Evolutionary conservation across 2,888 invertebrate species (phyloP).

Genomic region (Chironomus tentans): DNA sequence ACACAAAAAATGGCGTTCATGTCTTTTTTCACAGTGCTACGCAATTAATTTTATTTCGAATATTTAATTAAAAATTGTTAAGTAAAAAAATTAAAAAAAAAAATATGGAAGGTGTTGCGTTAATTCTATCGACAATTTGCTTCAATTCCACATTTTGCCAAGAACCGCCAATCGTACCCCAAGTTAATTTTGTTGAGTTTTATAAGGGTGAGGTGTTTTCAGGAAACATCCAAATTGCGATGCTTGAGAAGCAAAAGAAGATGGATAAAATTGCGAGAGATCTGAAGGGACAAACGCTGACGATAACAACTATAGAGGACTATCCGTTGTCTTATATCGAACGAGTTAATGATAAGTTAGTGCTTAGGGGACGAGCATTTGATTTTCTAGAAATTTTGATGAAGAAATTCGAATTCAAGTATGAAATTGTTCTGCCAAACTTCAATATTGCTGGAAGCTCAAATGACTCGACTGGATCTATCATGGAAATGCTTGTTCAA

Average conservation of each 20-base stretch:
- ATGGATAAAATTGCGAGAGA: constrained; percentile 7
- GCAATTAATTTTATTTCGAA: background rate
- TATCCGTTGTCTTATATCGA: constrained; percentile 7
- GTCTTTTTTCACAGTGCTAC: background rate
- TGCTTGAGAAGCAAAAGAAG: background rate
- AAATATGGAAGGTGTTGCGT: constrained; percentile 28
- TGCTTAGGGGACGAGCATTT: constrained; percentile 58
- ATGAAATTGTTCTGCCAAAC: constrained; percentile 55
- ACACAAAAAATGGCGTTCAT: no score
- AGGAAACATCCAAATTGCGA: background rate
- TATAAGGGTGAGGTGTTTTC: background rate
- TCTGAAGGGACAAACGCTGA: constrained; percentile 12
- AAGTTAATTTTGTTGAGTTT: constrained; percentile 5
- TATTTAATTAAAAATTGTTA: background rate
- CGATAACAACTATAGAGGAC: constrained; percentile 4
- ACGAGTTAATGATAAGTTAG: constrained; percentile 45
- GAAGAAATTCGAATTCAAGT: constrained; percentile 63
- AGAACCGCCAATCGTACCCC: background rate
- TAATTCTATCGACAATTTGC: constrained; percentile 29
- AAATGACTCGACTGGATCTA: constrained; percentile 46
- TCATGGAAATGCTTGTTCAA: constrained; percentile 53
- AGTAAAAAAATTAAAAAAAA: background rate
- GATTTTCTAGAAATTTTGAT: constrained; percentile 58
- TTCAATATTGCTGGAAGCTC: constrained; percentile 51
- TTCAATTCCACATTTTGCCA: constrained; percentile 27